These are phyloP conservation scores for Elachura formosa DNA, from an alignment of 2,113 vertebrate species.

Conservation along the genomic window DNA sequence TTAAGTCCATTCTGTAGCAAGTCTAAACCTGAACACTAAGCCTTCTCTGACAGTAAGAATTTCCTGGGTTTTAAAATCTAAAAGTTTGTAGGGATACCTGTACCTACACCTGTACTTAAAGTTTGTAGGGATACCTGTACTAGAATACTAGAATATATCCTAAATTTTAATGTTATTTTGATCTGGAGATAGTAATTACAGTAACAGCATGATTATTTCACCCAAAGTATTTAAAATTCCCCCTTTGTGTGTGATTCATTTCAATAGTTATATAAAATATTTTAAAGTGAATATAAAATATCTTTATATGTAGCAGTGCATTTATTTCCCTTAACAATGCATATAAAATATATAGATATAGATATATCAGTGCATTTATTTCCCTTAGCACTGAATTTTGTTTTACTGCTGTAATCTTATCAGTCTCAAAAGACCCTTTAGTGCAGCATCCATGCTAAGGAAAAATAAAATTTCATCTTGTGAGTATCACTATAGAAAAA, in stretches of 20 bases:
- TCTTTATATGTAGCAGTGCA: not conserved
- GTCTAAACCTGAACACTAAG: not conserved
- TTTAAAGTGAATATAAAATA: not conserved
- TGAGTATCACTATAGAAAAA: not conserved
- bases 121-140: not conserved
- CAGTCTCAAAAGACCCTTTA: not conserved
- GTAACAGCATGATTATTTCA: not conserved
- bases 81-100: not conserved
- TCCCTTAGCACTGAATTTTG: not conserved
- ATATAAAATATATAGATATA: not conserved
- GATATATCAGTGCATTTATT: not conserved
- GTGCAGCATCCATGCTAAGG: not conserved
- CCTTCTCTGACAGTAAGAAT: not conserved
- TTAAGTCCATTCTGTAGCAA: not conserved
- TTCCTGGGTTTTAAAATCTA: not conserved
- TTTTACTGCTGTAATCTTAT: not conserved
- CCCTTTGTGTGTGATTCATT: not conserved
- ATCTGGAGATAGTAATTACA: not conserved
- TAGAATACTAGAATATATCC: not conserved
- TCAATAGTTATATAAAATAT: not conserved
- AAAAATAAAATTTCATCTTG: not conserved
- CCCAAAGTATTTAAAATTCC: not conserved
- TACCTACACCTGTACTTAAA: too few relatives aligned
- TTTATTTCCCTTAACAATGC: not conserved
- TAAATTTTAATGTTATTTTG: not conserved